Evolutionary conservation across 1,140 invertebrate species (phyloP), one percentile per base, ranked within the genome.

Genomic region (Nylanderia fulva): DNA sequence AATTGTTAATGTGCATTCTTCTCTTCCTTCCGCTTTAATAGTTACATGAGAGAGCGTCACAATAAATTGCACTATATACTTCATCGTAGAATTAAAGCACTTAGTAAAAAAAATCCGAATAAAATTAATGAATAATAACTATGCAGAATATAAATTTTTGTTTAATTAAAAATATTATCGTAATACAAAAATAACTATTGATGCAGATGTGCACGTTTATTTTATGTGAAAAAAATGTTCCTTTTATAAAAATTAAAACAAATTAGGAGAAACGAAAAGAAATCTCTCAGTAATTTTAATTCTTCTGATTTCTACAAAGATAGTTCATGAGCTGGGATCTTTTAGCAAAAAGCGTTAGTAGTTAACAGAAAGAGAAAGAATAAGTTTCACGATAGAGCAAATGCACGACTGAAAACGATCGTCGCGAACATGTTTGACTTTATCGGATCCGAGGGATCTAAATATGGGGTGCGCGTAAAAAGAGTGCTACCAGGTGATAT

Each of bases 401-500:
- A 64, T 56, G 15, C 42, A 24, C 63, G 75, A 68, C 75, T 82
- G 84, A 71, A 60, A 29, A 42, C 15, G 48, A 61, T 63, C 24
- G 33, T 77, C 84, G 21, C 18, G 2, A 33, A 3, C 60, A n/a
- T n/a, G 27, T 68, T 52, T 9, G 45, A 11, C 74, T 88, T 89
- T 89, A 89, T 89, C 84, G 42, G 48, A 83, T 39, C 1, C 39
- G 15, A 24, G 39, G 18, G 45, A 48, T 48, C 45, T 48, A 15
- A 48, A 89, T 89, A 86, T 76, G 11, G n/a, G 29, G 9, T 45
- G 42, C 5, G 29, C 21, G n/a, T 48, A 18, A 68, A n/a, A 15
- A 29, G 21, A 54, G 21, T 60, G 33, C 9, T 33, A 39, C 21
- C 15, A 18, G 7, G 39, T 45, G 11, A 15, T 63, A 27, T 74